phyloP scores from a whole-genome alignment of 1,140 invertebrate genomes.

The Zaprionus ornatus region DNA sequence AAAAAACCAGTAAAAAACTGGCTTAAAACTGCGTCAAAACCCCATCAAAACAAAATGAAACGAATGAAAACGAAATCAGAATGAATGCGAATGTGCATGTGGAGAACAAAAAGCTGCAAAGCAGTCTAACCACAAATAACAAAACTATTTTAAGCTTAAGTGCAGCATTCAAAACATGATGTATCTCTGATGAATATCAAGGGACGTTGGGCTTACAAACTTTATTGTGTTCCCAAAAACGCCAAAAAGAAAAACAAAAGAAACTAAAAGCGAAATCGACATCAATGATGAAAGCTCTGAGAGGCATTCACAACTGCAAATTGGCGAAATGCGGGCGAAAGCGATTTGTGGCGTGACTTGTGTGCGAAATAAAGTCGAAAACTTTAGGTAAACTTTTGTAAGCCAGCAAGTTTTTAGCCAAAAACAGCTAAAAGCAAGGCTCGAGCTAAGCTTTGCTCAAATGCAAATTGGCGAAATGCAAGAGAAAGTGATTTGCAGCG shows the following conservation, averaged over 20 bases:
- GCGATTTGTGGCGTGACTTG: not conserved
- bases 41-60: not conserved
- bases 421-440: not conserved
- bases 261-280: not conserved
- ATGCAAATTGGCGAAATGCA: conserved; percentile 17
- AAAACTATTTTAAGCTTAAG: conserved; percentile 44
- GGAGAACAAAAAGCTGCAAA: not conserved
- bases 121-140: conserved; percentile 7
- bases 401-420: not conserved
- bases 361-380: too few species aligned
- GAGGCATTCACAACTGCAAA: conserved; percentile 4
- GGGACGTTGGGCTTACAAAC: not conserved
- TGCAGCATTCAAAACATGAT: conserved; percentile 44
- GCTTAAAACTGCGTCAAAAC: not conserved
- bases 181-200: conserved; percentile 36
- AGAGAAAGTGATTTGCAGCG: conserved; percentile 10
- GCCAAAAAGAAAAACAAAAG: not conserved
- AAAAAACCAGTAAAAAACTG: conserved; percentile 7
- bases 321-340: conserved; percentile 16
- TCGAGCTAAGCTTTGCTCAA: not conserved
- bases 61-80: not conserved
- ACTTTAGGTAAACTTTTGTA: too few species aligned
- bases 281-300: too few species aligned
- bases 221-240: not conserved
- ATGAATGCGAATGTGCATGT: not conserved